Evolutionary conservation across 1,140 invertebrate genomes (phyloP).

Genomic region (Aplysia californica): DNA sequence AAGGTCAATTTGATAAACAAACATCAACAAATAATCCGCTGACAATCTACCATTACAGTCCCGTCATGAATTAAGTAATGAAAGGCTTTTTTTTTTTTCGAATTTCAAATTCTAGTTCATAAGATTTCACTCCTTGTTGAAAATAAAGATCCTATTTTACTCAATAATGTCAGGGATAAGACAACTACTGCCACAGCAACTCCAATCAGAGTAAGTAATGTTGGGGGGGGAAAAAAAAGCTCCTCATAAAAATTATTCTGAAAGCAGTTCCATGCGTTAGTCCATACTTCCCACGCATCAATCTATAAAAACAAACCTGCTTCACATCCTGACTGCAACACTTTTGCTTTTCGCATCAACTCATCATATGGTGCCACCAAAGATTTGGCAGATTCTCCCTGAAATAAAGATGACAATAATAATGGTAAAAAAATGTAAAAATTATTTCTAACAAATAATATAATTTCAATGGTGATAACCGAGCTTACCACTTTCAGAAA

Average conservation of each 20-base stretch:
- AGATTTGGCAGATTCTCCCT: constrained; percentile 56
- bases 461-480: neutral
- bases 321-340: constrained; percentile 58
- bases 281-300: neutral
- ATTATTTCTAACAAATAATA: constrained; percentile 10
- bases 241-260: neutral
- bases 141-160: neutral
- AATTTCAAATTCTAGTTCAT: neutral
- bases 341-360: constrained; percentile 58
- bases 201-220: neutral
- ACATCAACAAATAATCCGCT: neutral
- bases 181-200: neutral
- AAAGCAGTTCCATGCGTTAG: neutral
- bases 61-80: neutral
- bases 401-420: constrained; percentile 21
- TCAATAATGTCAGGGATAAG: neutral
- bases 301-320: constrained; percentile 52
- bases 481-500: neutral
- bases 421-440: neutral
- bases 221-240: neutral
- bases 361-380: constrained; percentile 67
- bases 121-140: neutral
- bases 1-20: neutral
- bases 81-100: neutral
- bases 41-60: neutral